A percentile compares a stretch with the other conserved stretches of the same genome.
These are phyloP conservation scores for Apodemia hepburni DNA, from an alignment of 2,888 invertebrate species.

Conservation along the genomic window DNA sequence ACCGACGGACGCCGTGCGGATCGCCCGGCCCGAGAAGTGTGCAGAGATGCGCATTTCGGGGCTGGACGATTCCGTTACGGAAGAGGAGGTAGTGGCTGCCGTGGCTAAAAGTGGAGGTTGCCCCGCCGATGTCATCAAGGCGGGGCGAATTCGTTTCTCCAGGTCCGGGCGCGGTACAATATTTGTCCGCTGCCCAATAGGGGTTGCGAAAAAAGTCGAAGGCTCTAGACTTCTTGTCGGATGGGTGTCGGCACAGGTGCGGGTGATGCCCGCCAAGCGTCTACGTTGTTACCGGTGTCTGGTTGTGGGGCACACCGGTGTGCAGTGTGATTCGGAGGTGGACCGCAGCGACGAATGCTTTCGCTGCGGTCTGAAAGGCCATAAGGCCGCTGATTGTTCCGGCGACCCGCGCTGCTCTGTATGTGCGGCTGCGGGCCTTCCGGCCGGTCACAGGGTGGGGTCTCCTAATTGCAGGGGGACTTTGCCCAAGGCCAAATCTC, in stretches of 20 bases:
- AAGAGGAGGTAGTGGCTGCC: constrained; percentile 15
- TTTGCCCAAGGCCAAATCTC: too few species aligned
- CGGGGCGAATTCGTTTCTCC: background rate
- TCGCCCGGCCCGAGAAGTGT: constrained; percentile 24
- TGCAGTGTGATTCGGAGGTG: constrained; percentile 7
- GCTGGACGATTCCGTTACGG: constrained; percentile 18
- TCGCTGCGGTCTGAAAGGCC: constrained; percentile 30
- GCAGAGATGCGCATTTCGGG: constrained; percentile 21
- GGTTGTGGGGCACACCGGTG: constrained; percentile 22
- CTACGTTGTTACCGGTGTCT: constrained; percentile 28
- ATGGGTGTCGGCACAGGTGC: constrained; percentile 22
- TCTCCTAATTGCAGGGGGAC: too few species aligned
- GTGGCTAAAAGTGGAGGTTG: constrained; percentile 17
- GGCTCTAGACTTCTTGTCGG: constrained; percentile 9
- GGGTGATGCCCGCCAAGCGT: constrained; percentile 15
- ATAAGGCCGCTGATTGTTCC: constrained; percentile 17
- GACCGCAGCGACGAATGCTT: constrained; percentile 23
- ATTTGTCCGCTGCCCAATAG: constrained; percentile 18
- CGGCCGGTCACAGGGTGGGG: too few species aligned
- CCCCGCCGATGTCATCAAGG: background rate
- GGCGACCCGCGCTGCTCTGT: background rate
- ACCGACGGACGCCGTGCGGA: background rate
- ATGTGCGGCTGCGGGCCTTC: too few species aligned
- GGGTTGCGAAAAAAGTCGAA: constrained; percentile 22
- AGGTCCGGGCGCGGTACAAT: background rate